These are phyloP conservation scores for Vimba vimba DNA, from an alignment of 2,113 vertebrate genomes.

Conservation along the genomic window DNA sequence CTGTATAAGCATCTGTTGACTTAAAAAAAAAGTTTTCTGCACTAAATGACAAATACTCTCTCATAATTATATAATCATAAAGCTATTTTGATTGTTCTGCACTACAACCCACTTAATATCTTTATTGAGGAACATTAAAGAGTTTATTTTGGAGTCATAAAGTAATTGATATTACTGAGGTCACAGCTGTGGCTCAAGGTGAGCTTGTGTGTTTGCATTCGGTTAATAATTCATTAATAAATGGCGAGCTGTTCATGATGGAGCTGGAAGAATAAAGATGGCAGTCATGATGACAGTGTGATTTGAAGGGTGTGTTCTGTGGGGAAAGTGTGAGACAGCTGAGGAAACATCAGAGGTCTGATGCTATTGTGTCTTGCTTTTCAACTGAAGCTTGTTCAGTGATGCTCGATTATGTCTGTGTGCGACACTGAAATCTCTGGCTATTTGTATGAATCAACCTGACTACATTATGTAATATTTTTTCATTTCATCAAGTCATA, in stretches of 20 bases:
- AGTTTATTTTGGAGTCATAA: background rate
- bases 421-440: background rate
- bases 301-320: background rate
- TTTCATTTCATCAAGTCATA: too few species aligned
- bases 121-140: background rate
- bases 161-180: background rate
- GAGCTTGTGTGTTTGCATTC: background rate
- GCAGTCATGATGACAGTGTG: background rate
- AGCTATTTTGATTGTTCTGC: background rate
- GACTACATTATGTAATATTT: too few species aligned
- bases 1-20: background rate
- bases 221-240: slow-evolving; percentile 2
- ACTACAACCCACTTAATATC: background rate
- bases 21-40: too few species aligned
- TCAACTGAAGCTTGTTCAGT: too few species aligned
- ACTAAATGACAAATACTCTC: background rate
- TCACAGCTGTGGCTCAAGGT: background rate
- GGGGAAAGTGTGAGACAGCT: background rate
- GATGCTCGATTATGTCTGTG: background rate
- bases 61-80: background rate
- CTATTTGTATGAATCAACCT: too few species aligned
- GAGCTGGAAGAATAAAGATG: background rate
- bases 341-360: background rate
- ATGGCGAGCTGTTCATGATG: background rate
- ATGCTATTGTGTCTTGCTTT: background rate